Evolutionary conservation across 1,140 invertebrate genomes (phyloP).

Genomic region (Diorhabda carinulata): DNA sequence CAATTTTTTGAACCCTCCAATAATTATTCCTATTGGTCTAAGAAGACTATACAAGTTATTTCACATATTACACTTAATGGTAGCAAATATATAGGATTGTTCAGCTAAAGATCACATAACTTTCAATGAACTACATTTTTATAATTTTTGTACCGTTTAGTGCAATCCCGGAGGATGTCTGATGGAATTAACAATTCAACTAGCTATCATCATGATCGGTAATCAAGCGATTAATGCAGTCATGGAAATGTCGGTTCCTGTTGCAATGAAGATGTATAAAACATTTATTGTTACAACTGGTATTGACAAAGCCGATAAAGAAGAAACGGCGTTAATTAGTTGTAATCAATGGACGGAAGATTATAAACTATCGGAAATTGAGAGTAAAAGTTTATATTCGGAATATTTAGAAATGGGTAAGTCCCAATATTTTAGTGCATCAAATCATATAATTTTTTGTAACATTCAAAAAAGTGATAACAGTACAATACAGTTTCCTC

Average conservation of each 20-base stretch:
- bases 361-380: constrained; percentile 67
- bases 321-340: constrained; percentile 36
- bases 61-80: too few species aligned
- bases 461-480: too few species aligned
- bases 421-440: background rate
- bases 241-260: constrained; percentile 69
- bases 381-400: constrained; percentile 65
- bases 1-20: too few species aligned
- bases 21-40: too few species aligned
- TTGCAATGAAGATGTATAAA: constrained; percentile 50
- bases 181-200: constrained; percentile 76
- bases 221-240: constrained; percentile 79
- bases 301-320: constrained; percentile 31
- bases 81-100: background rate
- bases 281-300: constrained; percentile 37
- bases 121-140: background rate
- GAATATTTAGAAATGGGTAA: constrained; percentile 87
- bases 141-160: constrained; percentile 43
- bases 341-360: constrained; percentile 74
- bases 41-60: too few species aligned
- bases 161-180: constrained; percentile 79
- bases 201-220: constrained; percentile 82
- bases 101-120: background rate
- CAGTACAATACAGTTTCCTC: too few species aligned
- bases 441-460: too few species aligned